Evolutionary conservation across 1,140 invertebrate genomes (phyloP).

Genomic region (Drosophila sturtevanti): DNA sequence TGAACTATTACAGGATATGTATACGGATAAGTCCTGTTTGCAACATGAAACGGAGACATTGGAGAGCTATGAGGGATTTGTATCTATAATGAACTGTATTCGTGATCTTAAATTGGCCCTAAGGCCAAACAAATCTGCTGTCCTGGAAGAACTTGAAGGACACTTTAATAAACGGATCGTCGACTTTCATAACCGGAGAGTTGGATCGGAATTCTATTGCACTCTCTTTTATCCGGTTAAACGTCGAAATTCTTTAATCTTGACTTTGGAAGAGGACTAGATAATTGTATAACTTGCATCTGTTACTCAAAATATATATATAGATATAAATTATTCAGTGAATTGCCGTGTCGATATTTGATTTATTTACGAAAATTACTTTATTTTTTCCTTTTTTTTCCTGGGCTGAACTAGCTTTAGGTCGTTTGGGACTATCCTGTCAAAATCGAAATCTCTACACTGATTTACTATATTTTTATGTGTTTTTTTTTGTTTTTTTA

Average conservation of each 20-base stretch:
- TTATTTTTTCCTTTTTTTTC: too few relatives aligned
- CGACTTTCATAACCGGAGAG: constrained; percentile 52
- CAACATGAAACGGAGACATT: not conserved
- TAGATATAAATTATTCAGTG: constrained; percentile 35
- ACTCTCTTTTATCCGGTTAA: constrained; percentile 72
- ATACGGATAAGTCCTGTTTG: constrained; percentile 16
- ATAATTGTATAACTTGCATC: not conserved
- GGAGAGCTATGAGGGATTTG: constrained; percentile 66
- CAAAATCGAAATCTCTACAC: too few relatives aligned
- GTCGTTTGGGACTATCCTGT: not conserved
- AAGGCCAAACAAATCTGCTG: constrained; percentile 41
- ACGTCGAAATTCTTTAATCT: constrained; percentile 33
- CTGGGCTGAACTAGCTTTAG: too few relatives aligned
- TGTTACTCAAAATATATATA: not conserved
- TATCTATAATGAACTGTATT: constrained; percentile 56
- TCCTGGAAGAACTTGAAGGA: constrained; percentile 57
- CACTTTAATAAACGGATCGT: constrained; percentile 61
- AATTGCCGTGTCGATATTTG: not conserved
- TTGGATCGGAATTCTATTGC: constrained; percentile 71
- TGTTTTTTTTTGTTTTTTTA: too few relatives aligned
- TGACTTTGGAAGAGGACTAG: constrained; percentile 11
- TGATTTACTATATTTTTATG: too few relatives aligned
- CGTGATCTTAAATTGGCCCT: constrained; percentile 48
- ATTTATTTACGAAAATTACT: too few relatives aligned
- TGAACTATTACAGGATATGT: constrained; percentile 60